Evolutionary conservation across 2,888 invertebrate species (phyloP).

Genomic region (Lasioglossum zephyrum): DNA sequence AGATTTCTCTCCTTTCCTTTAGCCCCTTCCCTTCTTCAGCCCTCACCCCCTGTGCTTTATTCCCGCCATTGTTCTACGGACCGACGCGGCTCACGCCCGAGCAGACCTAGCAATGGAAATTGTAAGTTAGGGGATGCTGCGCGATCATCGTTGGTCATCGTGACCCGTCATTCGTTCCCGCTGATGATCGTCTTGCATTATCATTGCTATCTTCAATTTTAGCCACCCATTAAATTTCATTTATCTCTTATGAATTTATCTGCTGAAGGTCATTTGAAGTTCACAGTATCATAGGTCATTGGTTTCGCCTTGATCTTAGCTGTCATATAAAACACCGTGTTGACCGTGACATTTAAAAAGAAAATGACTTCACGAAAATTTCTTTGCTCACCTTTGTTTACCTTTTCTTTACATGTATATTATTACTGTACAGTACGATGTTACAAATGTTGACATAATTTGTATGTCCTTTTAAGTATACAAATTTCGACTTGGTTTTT

Average conservation of each 20-base stretch:
- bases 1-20: slow-evolving; percentile 49
- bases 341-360: too few relatives aligned
- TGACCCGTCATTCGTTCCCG: slow-evolving; percentile 11
- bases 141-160: slow-evolving; percentile 45
- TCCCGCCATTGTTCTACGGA: slow-evolving; percentile 36
- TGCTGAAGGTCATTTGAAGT: neutral
- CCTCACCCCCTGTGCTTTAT: slow-evolving; percentile 21
- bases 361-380: too few relatives aligned
- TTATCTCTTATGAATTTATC: neutral
- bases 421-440: too few relatives aligned
- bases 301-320: neutral
- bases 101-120: slow-evolving; percentile 47
- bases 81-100: slow-evolving; percentile 25
- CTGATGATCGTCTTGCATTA: slow-evolving; percentile 36
- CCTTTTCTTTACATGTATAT: too few relatives aligned
- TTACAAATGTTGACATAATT: too few relatives aligned
- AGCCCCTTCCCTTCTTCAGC: slow-evolving; percentile 28
- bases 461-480: too few relatives aligned
- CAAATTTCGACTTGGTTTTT: too few relatives aligned
- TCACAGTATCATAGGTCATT: neutral
- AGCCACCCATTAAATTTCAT: neutral
- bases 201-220: slow-evolving; percentile 8
- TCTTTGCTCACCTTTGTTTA: too few relatives aligned
- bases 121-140: slow-evolving; percentile 46
- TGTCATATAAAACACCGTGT: neutral